Evolutionary conservation across 2,888 invertebrate species (phyloP), one percentile per base, ranked within the genome.

Genomic region (Xestia rhomboidea): DNA sequence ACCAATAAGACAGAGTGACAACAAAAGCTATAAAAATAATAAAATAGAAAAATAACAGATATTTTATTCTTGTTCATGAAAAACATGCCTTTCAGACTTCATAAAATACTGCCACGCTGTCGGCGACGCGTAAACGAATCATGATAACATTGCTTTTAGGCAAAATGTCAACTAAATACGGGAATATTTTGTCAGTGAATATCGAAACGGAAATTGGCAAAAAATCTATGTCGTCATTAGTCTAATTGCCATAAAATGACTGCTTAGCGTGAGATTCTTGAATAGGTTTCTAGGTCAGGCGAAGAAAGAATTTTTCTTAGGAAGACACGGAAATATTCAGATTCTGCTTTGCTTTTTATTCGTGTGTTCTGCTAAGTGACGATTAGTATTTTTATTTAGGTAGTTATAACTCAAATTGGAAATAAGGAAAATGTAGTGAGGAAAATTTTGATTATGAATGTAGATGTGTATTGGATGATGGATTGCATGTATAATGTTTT

Each of bases 81-180:
- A 76, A 74, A 69, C 70, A 79, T 75, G 72, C 54, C 80, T 82
- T 82, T 82, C 76, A 79, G 79, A 79, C 67, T 81, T 77, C 54
- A 68, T 76, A 81, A 84, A 83, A 79, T 68, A 74, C 79, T 77
- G 51, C 44, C 70, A 73, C 68, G 79, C 68, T 57, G 62, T 85
- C 64, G 66, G 57, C 86, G 77, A 73, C 21, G 85, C 81, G 85
- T 80, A 70, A 82, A 85, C 66, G 76, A 77, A 71, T 69, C 66
- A 68, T 68, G 79, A 79, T 79, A 83, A 73, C 78, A 87, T 79
- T 81, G 83, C 85, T 86, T 87, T 88, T 88, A 87, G 83, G 79
- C 72, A 38, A 79, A 82, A 86, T 85, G 76, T 83, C 81, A 82
- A 71, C 68, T 70, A 70, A 74, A 82, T 24, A 82, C 15, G 73